Base-by-base conservation (phyloP, 2,888 invertebrate species). In the Netelia inedita region DNA sequence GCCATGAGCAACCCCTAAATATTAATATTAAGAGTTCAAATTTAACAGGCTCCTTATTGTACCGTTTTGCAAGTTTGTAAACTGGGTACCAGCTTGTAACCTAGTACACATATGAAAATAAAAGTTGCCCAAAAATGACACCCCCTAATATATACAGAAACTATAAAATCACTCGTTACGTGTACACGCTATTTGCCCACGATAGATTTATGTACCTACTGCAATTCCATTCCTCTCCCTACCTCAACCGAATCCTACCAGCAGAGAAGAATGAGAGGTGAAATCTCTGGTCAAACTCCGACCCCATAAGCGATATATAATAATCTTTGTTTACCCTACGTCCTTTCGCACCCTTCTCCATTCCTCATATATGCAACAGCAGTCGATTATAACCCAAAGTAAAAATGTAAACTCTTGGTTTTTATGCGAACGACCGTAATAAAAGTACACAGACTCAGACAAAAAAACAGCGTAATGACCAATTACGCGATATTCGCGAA, bases 181-280 rank as follows among this genome's bases (percentile, higher is more conserved):
- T 87, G 86, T 87, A 87, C 87, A 87, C 85, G 76, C 80, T 85
- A 82, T 85, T 82, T 82, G 79, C 83, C 82, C 68, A 71, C 66
- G 71, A 83, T 82, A 83, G 83, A 82, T 87, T 87, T 84, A 86
- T 83, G 85, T 81, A 82, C 85, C 59, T 71, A 14, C 71, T 63
- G 1, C 53, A 16, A 21, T 19, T 11, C 61, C 57, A 19, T 21
- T 23, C 76, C 10, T 63, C 73, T 72, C 50, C 61, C 59, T 16
- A 23, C 23, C 23, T 75, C 72, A 46, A 46, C 23, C 53, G 23
- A 72, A 80, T 76, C 6, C 50, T 59, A 59, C 16, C 19, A 21
- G 50, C 8, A 55, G 50, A 23, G n/a, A 10, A 53, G 5, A 28
- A 19, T 6, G 50, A 50, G 1, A 19, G 69, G 68, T 11, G 19